Base-by-base conservation (phyloP, 2,888 invertebrate genomes). In the Tillus elongatus region DNA sequence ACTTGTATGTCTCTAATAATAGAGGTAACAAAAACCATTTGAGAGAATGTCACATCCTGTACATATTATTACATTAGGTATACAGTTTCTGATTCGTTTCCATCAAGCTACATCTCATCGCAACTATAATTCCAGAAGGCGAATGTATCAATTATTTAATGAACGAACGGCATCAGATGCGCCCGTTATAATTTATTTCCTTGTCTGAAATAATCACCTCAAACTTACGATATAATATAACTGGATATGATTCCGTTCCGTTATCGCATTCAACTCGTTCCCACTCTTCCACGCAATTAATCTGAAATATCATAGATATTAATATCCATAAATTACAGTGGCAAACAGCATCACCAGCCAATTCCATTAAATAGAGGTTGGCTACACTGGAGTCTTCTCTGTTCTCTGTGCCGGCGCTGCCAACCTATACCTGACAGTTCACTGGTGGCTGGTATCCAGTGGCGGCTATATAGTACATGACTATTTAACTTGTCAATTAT, bases 321-420 rank as follows among this genome's bases (percentile, higher is more conserved):
- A 61, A 63, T 61, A 61, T 57, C 60, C 61, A 63, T 63, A 63
- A 61, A 63, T 61, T 61, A 58, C 55, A 44, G 51, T 48, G 54
- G 53, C 56, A 60, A 60, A 59, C 57, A 57, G 53, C 54, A 58
- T 58, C 24, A 19, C 24, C 53, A 56, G 53, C 53, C 59, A 61
- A 61, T 61, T 58, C 60, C 59, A 60, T 60, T 60, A 58, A 50
- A 10, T 16, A 9, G 9, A 45, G 46, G 46, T 49, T 48, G 44
- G 47, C 43, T 36, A 29, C 8, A 30, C 40, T 3, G 31, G 11
- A 4, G 13, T 6, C 19, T 39, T 32, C 2, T 35, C 35, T 12
- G 30, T 35, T 9, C 19, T 14, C n/a, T 35, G 31, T n/a, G 34
- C 8, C 16, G 19, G 15, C 2, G 16, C 27, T 6, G 32, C 4